These are phyloP conservation scores for Clytia hemisphaerica DNA, from an alignment of 30 jellyfish, hydroid and myxozoan genomes.

Conservation along the genomic window DNA sequence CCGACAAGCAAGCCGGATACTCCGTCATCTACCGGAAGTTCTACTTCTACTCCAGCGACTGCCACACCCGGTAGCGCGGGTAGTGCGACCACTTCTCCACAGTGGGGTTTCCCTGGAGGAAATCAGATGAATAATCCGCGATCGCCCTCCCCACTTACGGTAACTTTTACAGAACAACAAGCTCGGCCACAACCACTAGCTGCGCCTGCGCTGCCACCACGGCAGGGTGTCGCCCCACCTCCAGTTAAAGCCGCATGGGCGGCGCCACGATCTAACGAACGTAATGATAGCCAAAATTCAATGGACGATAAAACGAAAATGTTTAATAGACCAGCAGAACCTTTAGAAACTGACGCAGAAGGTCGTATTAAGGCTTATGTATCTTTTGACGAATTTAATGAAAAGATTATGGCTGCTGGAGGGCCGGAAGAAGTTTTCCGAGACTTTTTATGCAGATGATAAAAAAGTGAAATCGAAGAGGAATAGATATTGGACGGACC, in stretches of 20 bases:
- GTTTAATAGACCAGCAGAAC: constrained; percentile 28
- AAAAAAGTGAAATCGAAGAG: too few species aligned
- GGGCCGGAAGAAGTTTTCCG: constrained; percentile 71
- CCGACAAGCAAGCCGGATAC: neutral
- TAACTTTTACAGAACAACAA: too few species aligned
- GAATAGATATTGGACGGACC: too few species aligned
- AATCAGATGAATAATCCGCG: neutral
- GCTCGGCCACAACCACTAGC: too few species aligned
- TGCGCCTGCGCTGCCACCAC: too few species aligned
- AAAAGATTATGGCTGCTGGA: constrained; percentile 45
- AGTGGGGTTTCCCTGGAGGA: too few species aligned
- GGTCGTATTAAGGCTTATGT: constrained; percentile 78
- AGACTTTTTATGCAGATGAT: too few species aligned
- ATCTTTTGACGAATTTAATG: constrained; percentile 69
- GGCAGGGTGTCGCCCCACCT: too few species aligned
- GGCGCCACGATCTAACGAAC: neutral
- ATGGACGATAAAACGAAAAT: constrained; percentile 22
- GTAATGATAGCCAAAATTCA: too few species aligned
- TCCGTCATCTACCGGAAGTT: constrained; percentile 12
- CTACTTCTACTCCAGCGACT: constrained; percentile 1
- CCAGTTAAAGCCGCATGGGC: neutral
- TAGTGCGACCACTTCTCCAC: constrained; percentile 8
- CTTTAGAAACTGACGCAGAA: constrained; percentile 42
- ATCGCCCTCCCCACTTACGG: neutral
- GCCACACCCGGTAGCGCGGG: constrained; percentile 22